Conservation (phyloP, 2,113 vertebrate genomes). For the Alectura lathami region DNA sequence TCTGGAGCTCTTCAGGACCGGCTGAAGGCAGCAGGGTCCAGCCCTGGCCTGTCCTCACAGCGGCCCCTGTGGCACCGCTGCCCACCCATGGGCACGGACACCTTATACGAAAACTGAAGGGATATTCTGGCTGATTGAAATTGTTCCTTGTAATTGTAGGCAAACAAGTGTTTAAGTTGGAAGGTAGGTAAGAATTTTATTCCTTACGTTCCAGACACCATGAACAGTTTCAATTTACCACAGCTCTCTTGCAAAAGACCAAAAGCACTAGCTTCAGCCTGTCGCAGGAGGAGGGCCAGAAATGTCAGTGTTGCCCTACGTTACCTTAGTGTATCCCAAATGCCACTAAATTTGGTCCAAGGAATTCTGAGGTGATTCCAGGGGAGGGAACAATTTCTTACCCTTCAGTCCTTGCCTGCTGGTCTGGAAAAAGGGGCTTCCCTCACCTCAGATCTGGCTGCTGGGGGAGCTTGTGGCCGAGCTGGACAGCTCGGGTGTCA, state of each 20-base stretch:
- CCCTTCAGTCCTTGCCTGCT: neutral
- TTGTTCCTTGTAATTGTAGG: neutral
- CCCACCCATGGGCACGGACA: accelerated
- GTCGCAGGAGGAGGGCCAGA: neutral
- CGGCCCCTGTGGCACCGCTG: neutral
- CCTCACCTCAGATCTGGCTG: neutral
- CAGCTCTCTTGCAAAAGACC: neutral
- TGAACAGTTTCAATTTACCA: neutral
- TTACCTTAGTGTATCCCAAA: neutral
- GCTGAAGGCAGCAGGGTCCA: accelerated
- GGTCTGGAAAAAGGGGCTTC: neutral
- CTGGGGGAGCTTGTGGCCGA: neutral
- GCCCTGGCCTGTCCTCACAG: neutral
- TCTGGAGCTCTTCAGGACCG: neutral
- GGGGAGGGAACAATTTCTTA: neutral
- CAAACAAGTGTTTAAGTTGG: neutral
- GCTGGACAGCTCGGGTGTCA: neutral
- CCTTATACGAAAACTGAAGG: accelerated
- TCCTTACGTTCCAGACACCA: neutral
- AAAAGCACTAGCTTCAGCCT: neutral
- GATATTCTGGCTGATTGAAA: neutral
- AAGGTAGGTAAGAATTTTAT: neutral
- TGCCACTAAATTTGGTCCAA: neutral
- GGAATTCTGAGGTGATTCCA: neutral
- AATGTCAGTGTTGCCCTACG: neutral